Base-by-base conservation (phyloP, 2,888 invertebrate genomes). In the Encarsia formosa region DNA sequence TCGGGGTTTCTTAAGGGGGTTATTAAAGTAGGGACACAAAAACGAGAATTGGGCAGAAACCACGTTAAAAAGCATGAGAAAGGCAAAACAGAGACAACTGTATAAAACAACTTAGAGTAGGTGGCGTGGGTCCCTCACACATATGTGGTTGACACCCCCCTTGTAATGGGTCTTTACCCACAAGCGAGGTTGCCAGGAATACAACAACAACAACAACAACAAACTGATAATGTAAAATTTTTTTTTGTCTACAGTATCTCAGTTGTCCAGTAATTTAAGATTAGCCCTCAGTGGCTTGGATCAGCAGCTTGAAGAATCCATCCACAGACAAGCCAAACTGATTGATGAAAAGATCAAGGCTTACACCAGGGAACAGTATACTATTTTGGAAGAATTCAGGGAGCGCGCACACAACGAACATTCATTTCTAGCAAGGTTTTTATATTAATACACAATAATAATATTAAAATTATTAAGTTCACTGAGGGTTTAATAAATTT, bases 321-420 rank as follows among this genome's bases (percentile, higher is more conserved):
- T 91, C 46, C 82, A 86, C 66, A 78, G 81, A 40, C 85, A 90
- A 74, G 80, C 86, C 45, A 78, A 80, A 39, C 80, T 81, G 2
- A 82, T 87, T 40, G 89, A 90, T 65, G 86, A 87, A 63, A 80
- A 85, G 60, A 86, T 92, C 54, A 82, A 86, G 65, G 81, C 81
- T 54, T 91, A 81, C 74, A 83, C 85, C 58, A 86, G 86, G 64
- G 83, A 85, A 66, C 86, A 88, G 67, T 87, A 87, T 77, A 81
- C 83, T 54, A 78, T 84, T 61, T 79, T 89, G 63, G 88, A 91
- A 68, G 81, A 81, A 59, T 84, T 83, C 71, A 82, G 82, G 65
- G 86, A 86, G 70, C 82, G 80, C 67, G 85, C 85, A 58, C 85
- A 85, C 65, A 82, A 79, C 64, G 88, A 90, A 73, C 84, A 84